A percentile compares a stretch with the other conserved stretches of the same genome.
These are phyloP conservation scores for Incurvaria masculella DNA, from an alignment of 2,888 invertebrate genomes.

Conservation along the genomic window DNA sequence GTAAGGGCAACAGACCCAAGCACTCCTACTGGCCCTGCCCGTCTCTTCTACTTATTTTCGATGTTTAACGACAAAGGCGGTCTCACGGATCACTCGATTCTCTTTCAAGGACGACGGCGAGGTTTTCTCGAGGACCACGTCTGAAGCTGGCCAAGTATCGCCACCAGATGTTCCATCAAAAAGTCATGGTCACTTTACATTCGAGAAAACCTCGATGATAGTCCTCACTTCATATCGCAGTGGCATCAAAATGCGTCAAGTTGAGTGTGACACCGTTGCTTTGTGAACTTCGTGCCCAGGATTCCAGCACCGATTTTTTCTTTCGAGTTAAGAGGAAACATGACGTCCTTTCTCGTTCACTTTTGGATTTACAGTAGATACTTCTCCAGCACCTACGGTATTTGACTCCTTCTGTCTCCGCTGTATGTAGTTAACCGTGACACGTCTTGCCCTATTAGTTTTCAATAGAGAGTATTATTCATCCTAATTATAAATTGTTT, in stretches of 20 bases:
- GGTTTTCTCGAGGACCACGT: neutral
- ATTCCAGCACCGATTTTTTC: neutral
- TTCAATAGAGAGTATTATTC: neutral
- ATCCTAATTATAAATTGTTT: too few species aligned
- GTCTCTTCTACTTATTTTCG: neutral
- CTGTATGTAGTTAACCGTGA: neutral
- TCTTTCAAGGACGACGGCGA: neutral
- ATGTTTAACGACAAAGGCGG: too few species aligned
- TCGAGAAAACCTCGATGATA: neutral
- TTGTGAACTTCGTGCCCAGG: neutral
- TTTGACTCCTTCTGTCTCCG: neutral
- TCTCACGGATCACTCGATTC: neutral
- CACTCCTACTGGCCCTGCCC: constrained; percentile 19
- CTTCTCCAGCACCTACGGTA: neutral
- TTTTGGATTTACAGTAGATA: neutral
- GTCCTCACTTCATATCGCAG: neutral
- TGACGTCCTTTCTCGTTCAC: neutral
- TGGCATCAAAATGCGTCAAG: neutral
- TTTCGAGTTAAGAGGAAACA: neutral
- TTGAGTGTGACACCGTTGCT: neutral
- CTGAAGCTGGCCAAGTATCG: too few species aligned
- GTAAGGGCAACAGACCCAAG: constrained; percentile 56
- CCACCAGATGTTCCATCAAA: too few species aligned
- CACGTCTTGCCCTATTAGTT: neutral
- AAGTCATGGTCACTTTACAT: too few species aligned